These are phyloP conservation scores for Pachliopta kotzebuea DNA, from an alignment of 2,888 invertebrate species.

Conservation along the genomic window DNA sequence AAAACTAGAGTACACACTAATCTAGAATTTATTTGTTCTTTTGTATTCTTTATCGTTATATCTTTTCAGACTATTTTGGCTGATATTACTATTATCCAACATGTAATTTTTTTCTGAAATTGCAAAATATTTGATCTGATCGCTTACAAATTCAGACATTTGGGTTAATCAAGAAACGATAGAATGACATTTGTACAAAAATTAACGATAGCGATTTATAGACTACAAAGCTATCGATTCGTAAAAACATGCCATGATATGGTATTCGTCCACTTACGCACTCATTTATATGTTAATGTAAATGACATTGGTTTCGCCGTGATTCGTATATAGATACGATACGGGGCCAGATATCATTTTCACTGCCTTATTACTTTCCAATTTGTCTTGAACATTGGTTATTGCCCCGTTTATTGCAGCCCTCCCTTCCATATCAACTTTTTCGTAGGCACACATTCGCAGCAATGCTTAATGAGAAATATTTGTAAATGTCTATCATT, in stretches of 20 bases:
- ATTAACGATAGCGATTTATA: conserved; percentile 47
- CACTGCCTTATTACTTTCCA: conserved; percentile 80
- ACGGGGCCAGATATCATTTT: conserved; percentile 76
- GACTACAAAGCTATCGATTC: conserved; percentile 49
- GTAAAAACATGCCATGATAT: conserved; percentile 56
- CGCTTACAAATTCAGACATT: not conserved
- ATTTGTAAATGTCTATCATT: conserved; percentile 7
- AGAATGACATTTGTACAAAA: conserved; percentile 34
- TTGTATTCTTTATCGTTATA: too few relatives aligned
- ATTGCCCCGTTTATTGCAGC: conserved; percentile 67
- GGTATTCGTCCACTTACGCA: conserved; percentile 71
- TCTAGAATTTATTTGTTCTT: too few relatives aligned
- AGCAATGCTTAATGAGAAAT: conserved; percentile 12
- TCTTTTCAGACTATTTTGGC: too few relatives aligned
- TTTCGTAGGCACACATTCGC: conserved; percentile 31
- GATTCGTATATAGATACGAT: conserved; percentile 74
- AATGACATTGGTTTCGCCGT: conserved; percentile 64
- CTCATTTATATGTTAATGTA: conserved; percentile 79
- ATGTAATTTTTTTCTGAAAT: too few relatives aligned
- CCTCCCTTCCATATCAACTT: conserved; percentile 53
- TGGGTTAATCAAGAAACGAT: not conserved
- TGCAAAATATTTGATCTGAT: too few relatives aligned
- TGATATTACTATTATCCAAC: too few relatives aligned
- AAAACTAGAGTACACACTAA: not conserved
- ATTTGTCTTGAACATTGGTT: conserved; percentile 76